Evolutionary conservation across 1,140 invertebrate genomes (phyloP).

Genomic region (Atta colombica): DNA sequence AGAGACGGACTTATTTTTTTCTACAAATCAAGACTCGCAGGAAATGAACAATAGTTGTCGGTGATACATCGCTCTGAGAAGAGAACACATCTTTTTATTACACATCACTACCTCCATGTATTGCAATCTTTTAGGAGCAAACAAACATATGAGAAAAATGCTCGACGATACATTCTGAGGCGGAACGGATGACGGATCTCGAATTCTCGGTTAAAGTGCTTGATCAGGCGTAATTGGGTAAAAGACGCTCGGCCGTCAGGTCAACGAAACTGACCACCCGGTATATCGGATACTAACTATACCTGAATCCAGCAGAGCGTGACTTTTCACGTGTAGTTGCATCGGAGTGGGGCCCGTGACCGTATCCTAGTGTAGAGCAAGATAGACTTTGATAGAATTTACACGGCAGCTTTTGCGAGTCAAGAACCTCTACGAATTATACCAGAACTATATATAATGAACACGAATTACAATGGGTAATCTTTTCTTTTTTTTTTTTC

Average conservation of each 20-base stretch:
- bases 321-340: slow-evolving; percentile 83
- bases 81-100: neutral
- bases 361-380: slow-evolving; percentile 69
- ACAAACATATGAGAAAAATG: neutral
- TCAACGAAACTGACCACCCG: slow-evolving; percentile 73
- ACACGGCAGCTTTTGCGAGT: slow-evolving; percentile 74
- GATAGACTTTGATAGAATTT: slow-evolving; percentile 81
- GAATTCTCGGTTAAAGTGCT: slow-evolving; percentile 26
- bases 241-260: slow-evolving; percentile 3
- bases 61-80: slow-evolving; percentile 9
- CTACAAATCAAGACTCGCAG: neutral
- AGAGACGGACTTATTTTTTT: slow-evolving; percentile 27
- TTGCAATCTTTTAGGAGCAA: slow-evolving; percentile 2
- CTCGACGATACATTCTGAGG: neutral
- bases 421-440: slow-evolving; percentile 64
- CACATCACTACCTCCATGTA: neutral
- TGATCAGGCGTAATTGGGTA: neutral
- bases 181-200: neutral
- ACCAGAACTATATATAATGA: slow-evolving; percentile 60
- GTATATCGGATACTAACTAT: slow-evolving; percentile 80
- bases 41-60: slow-evolving; percentile 40
- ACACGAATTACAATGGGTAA: slow-evolving; percentile 67
- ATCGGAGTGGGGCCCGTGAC: slow-evolving; percentile 70
- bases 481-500: slow-evolving; percentile 45
- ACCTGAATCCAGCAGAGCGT: slow-evolving; percentile 82